Base-by-base conservation (phyloP, 1,140 invertebrate species). In the Heliconius himera region DNA sequence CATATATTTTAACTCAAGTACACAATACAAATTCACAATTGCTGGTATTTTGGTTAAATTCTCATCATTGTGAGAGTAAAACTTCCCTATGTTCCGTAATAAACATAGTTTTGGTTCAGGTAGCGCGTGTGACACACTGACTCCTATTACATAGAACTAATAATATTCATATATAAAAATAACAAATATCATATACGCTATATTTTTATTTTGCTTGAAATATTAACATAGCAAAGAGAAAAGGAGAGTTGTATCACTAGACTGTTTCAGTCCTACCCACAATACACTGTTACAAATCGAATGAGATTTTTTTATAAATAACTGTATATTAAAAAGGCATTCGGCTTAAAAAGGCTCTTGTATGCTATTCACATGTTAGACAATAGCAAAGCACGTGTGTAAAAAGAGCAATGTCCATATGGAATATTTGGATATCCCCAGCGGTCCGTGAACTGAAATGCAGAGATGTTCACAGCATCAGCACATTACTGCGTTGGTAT, bases 51-150 rank as follows among this genome's bases (percentile, higher is more conserved):
- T 84, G 77, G 82, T 80, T 85, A 83, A 90, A 90, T 90, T 90
- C 87, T 88, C 87, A 85, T 85, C 77, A 85, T 85, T 80, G 83
- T 80, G 79, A 82, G 29, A 75, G 76, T 80, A 87, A 87, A 88
- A 90, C 87, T 91, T 90, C 83, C 83, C 80, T 85, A 83, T 84
- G 83, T 81, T 85, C 78, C 83, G 79, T 90, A 88, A 90, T 90
- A 90, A 88, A 91, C 88, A 91, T 92, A 91, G 89, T 91, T 91
- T 89, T 81, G 82, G 83, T 85, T 84, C 89, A 89, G 86, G 88
- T 88, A 90, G 83, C 83, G 75, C 75, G 38, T 72, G 83, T 79
- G 80, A 88, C 84, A 87, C 79, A 90, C 82, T 18, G 86, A 33
- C 49, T 22, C 46, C 49, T 77, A n/a, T 36, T 72, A 38, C 38